A percentile compares a stretch with the other conserved stretches of the same genome.
Evolutionary conservation across 2,888 invertebrate genomes (phyloP).

Genomic region (Linyphia triangularis): DNA sequence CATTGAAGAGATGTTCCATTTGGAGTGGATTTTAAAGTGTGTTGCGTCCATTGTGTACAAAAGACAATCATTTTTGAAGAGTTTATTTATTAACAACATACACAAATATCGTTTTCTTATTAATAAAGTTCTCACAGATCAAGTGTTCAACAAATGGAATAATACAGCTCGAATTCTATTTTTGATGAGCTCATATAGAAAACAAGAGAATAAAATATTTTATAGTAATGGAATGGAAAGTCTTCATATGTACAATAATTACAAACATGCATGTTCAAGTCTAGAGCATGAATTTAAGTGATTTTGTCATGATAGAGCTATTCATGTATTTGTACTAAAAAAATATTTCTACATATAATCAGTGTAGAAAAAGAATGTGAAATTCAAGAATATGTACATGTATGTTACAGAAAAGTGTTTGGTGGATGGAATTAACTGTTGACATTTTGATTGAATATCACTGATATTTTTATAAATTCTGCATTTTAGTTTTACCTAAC

Average conservation of each 20-base stretch:
- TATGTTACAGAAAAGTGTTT: too few species aligned
- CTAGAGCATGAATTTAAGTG: background rate
- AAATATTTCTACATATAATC: too few species aligned
- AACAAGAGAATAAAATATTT: background rate
- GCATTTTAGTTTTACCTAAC: too few species aligned
- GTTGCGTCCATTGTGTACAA: background rate
- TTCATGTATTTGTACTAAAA: too few species aligned
- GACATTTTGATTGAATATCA: too few species aligned
- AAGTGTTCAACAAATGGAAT: background rate
- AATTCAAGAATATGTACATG: too few species aligned
- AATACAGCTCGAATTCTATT: background rate
- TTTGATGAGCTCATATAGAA: background rate
- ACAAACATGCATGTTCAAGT: too few species aligned
- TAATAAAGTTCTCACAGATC: background rate
- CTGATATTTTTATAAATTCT: too few species aligned
- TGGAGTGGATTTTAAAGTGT: background rate
- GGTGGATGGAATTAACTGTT: too few species aligned
- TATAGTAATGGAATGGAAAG: background rate
- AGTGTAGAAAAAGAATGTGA: too few species aligned
- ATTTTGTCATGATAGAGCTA: background rate
- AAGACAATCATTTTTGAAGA: conserved; percentile 33
- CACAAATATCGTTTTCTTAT: background rate
- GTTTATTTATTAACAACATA: conserved; percentile 39
- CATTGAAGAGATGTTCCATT: background rate
- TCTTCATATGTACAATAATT: background rate